phyloP scores from a whole-genome alignment of 2,888 invertebrate species.

The Lasioglossum oenotherae region DNA sequence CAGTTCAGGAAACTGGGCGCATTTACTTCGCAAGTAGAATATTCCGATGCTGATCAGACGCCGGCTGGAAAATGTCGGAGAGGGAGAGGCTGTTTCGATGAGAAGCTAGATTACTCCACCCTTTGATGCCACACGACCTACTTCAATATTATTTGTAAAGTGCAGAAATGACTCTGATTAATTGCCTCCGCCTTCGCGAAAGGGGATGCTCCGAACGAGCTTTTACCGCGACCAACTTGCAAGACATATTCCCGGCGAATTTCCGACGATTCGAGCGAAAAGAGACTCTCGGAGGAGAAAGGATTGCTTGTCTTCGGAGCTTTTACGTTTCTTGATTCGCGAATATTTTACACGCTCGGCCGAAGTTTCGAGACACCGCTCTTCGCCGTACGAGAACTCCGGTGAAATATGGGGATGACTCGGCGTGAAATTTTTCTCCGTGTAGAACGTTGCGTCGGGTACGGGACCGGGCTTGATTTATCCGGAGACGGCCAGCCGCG shows the following conservation, averaged over 20 bases:
- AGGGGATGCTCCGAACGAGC: background rate
- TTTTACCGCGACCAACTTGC: background rate
- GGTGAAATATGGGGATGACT: constrained; percentile 18
- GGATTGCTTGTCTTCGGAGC: background rate
- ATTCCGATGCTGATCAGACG: constrained; percentile 12
- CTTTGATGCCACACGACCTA: constrained; percentile 31
- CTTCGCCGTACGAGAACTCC: background rate
- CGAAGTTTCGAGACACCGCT: background rate
- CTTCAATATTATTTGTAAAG: constrained; percentile 26
- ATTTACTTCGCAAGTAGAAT: constrained; percentile 15
- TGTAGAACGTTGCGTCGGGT: constrained; percentile 7
- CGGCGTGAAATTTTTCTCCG: constrained; percentile 19
- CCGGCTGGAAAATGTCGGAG: background rate
- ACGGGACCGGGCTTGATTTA: constrained; percentile 38
- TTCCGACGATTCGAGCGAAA: background rate
- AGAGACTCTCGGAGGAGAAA: background rate
- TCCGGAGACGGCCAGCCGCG: constrained; percentile 20
- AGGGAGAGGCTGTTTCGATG: constrained; percentile 13
- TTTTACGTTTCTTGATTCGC: background rate
- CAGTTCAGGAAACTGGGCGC: background rate
- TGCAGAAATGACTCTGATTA: constrained; percentile 17
- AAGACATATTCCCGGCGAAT: background rate
- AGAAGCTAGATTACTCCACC: constrained; percentile 8
- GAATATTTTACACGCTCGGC: background rate
- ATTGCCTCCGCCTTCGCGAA: background rate